Percentiles rank a stretch among this genome's conserved stretches.
These are phyloP conservation scores for Ahaetulla prasina DNA, from an alignment of 2,113 vertebrate genomes.

Conservation along the genomic window DNA sequence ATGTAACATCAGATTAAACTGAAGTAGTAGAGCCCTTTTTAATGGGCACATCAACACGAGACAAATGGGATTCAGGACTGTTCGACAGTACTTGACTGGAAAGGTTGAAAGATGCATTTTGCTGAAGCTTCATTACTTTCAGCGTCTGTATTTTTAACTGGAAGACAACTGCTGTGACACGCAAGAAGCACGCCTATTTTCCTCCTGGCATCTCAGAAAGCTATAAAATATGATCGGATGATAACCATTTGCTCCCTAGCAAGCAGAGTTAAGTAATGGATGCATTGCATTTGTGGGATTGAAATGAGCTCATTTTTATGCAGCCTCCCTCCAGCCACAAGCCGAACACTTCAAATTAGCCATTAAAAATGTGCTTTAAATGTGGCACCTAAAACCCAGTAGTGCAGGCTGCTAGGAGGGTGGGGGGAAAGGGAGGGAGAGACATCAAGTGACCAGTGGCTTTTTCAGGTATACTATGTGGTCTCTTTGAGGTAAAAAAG, in stretches of 20 bases:
- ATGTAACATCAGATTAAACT: background rate
- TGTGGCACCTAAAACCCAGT: slow-evolving; percentile 11
- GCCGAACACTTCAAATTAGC: slow-evolving; percentile 26
- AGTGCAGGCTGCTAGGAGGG: background rate
- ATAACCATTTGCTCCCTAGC: slow-evolving; percentile 28
- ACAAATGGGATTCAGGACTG: background rate
- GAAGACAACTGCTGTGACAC: slow-evolving; percentile 20
- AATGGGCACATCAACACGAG: background rate
- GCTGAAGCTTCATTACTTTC: fast-evolving
- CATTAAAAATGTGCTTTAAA: background rate
- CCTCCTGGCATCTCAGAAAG: background rate
- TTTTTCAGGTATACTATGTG: background rate
- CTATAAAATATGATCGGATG: slow-evolving; percentile 12
- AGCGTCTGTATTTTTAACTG: slow-evolving; percentile 27
- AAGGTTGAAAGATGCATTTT: background rate
- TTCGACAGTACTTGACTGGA: background rate
- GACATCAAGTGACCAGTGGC: background rate
- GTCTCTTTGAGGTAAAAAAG: background rate
- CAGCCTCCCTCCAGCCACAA: slow-evolving; percentile 14
- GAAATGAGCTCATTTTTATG: slow-evolving; percentile 34
- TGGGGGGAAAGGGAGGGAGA: background rate
- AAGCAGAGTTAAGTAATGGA: slow-evolving; percentile 21
- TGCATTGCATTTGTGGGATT: background rate
- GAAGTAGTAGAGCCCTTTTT: background rate
- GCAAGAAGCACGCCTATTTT: slow-evolving; percentile 13